A percentile compares a stretch with the other conserved stretches of the same genome.
These are phyloP conservation scores for Parnassius orleans DNA, from an alignment of 2,888 invertebrate species.

Conservation along the genomic window DNA sequence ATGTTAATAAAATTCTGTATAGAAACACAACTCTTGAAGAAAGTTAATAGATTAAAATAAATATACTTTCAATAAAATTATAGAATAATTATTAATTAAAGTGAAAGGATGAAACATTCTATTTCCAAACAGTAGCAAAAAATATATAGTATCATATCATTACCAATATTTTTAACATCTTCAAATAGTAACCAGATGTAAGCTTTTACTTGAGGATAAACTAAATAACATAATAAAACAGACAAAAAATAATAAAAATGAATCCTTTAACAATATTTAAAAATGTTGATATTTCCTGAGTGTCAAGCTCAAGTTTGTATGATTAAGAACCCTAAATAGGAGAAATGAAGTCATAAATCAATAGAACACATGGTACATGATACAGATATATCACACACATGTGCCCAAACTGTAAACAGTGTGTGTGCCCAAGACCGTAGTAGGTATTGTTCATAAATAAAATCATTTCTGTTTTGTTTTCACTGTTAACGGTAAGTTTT, in stretches of 20 bases:
- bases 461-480: constrained; percentile 51
- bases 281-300: constrained; percentile 4
- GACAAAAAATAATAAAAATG: background rate
- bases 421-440: constrained; percentile 33
- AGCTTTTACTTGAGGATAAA: background rate
- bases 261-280: background rate
- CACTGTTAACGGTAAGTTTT: constrained; percentile 29
- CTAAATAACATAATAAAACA: background rate
- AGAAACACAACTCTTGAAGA: too few species aligned
- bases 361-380: constrained; percentile 37
- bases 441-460: constrained; percentile 45
- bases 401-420: constrained; percentile 44
- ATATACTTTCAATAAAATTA: too few species aligned
- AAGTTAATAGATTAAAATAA: too few species aligned
- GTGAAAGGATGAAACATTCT: too few species aligned
- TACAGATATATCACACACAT: constrained; percentile 35
- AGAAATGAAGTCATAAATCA: constrained; percentile 18
- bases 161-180: too few species aligned
- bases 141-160: too few species aligned
- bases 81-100: too few species aligned
- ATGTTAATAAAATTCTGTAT: too few species aligned
- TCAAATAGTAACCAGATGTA: constrained; percentile 17
- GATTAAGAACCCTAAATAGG: constrained; percentile 6
- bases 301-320: constrained; percentile 3
- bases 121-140: too few species aligned